These are phyloP conservation scores for Allolobophora icterica DNA, from an alignment of 2,888 invertebrate species.

Conservation along the genomic window DNA sequence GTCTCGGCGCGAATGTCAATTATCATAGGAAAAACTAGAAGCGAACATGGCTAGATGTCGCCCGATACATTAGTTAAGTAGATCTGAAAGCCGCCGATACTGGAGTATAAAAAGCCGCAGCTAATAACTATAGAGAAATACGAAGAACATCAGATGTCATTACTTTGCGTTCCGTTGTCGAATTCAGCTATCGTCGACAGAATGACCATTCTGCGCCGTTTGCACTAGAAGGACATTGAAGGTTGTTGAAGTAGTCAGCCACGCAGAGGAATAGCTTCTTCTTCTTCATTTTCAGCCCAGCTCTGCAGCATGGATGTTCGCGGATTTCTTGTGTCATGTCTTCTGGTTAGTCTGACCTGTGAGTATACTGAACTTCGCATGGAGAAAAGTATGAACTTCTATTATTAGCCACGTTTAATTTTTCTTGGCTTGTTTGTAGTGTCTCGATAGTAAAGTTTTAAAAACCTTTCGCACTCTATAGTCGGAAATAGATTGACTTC, in stretches of 20 bases:
- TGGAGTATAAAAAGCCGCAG: background rate
- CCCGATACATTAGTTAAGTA: slow-evolving; percentile 3
- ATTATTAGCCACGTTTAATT: background rate
- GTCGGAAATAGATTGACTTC: no score
- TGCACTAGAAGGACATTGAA: background rate
- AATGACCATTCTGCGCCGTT: background rate
- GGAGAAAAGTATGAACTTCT: background rate
- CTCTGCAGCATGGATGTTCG: background rate
- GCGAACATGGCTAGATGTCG: background rate
- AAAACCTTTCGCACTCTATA: no score
- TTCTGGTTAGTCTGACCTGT: background rate
- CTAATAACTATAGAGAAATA: background rate
- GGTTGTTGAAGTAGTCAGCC: background rate
- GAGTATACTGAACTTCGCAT: background rate
- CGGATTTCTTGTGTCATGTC: background rate
- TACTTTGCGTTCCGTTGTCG: background rate
- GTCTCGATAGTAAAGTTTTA: background rate
- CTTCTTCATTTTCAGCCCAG: background rate
- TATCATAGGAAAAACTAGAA: slow-evolving; percentile 14
- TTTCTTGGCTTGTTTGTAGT: background rate
- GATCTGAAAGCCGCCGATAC: background rate
- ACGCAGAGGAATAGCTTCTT: background rate
- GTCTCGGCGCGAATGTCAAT: background rate
- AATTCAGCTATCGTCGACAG: background rate
- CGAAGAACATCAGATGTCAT: background rate